These are phyloP conservation scores for Streptopelia turtur DNA, from an alignment of 2,797 vertebrate species.

Conservation along the genomic window DNA sequence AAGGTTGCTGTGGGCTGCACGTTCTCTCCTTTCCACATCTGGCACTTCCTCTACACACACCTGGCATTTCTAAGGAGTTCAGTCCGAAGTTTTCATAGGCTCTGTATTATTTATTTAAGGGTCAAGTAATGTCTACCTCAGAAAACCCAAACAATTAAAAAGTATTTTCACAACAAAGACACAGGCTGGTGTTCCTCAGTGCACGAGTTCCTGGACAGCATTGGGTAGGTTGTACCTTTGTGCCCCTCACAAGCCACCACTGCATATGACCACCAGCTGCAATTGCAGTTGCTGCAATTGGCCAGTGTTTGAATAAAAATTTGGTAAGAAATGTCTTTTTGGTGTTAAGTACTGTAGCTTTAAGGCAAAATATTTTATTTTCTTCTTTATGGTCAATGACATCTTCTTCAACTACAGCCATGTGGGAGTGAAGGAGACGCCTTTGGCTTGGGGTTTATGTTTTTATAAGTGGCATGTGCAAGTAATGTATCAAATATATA, in stretches of 20 bases:
- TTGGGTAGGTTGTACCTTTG: background rate
- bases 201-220: background rate
- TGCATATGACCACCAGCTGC: background rate
- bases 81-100: background rate
- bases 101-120: background rate
- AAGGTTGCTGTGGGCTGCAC: background rate
- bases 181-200: background rate
- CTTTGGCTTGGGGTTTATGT: conserved; percentile 52
- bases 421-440: conserved; percentile 31
- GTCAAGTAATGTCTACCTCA: background rate
- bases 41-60: background rate
- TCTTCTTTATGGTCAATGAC: conserved; percentile 49
- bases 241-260: background rate
- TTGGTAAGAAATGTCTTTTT: background rate
- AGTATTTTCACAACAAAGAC: background rate
- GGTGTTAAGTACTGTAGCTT: background rate
- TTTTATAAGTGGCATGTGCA: conserved; percentile 44
- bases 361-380: conserved; percentile 38
- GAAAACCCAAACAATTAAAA: background rate
- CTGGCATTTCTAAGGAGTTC: background rate
- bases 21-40: background rate
- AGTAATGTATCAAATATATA: background rate
- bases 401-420: conserved; percentile 40
- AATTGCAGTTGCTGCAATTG: background rate
- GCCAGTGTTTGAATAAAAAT: background rate